Evolutionary conservation across 2,113 vertebrate species (phyloP).

Genomic region (Thalassarche chlororhynchos): DNA sequence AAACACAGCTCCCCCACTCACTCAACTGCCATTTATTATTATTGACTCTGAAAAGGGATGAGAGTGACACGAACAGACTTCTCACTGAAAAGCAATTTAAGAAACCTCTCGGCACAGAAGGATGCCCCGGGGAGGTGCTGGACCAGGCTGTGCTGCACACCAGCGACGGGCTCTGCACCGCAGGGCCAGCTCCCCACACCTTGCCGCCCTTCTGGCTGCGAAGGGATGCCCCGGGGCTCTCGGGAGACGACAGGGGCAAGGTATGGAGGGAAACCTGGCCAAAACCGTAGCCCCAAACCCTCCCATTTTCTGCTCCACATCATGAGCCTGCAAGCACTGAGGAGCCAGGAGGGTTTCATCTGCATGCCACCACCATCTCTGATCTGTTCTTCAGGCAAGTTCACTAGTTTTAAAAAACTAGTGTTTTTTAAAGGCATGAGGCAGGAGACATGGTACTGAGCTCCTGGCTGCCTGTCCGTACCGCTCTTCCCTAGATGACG

Average conservation of each 20-base stretch:
- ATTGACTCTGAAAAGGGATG: not conserved
- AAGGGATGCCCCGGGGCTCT: not conserved
- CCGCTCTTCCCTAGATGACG: not conserved
- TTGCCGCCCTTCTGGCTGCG: not conserved
- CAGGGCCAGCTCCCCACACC: not conserved
- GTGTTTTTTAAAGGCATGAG: not conserved
- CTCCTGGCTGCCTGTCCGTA: not conserved
- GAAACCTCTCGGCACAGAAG: not conserved
- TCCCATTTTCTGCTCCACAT: rapidly evolving
- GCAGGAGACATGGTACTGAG: not conserved
- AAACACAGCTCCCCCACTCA: not conserved
- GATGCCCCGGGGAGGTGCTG: not conserved
- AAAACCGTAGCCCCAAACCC: not conserved
- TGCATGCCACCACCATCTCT: rapidly evolving
- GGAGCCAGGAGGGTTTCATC: not conserved
- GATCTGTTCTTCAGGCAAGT: too few species aligned
- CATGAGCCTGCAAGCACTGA: not conserved
- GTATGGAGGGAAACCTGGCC: not conserved
- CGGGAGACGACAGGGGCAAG: rapidly evolving
- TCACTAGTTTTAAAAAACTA: not conserved
- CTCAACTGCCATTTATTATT: not conserved
- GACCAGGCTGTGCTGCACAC: not conserved
- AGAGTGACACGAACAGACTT: not conserved
- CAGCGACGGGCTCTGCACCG: rapidly evolving
- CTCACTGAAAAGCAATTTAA: not conserved